Evolutionary conservation across 2,797 vertebrate species (phyloP), one percentile per base, ranked within the genome.

Genomic region (Ambastaia sidthimunki): DNA sequence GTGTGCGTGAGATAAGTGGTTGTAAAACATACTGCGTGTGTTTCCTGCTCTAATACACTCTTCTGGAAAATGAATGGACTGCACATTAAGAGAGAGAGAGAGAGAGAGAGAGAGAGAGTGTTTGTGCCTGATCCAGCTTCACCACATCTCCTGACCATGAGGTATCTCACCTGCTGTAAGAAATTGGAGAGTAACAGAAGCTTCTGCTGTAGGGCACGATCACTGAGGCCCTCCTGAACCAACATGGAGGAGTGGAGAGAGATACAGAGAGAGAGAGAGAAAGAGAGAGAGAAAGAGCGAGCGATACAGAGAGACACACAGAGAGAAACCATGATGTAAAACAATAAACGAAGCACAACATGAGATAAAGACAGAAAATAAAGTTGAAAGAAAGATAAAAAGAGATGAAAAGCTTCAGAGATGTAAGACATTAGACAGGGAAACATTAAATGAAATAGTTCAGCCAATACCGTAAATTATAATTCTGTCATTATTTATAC

Each of bases 101-200:
- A n/a, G n/a, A n/a, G n/a, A n/a, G 37, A 62, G 15, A 52, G 73
- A 78, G 0, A 28, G 41, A 44, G 41, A 28, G 7, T 63, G 78
- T 6, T 67, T 68, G n/a, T 23, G 37, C 48, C 44, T 48, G 71
- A 66, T 68, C 25, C 47, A 44, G 41, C 41, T 54, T 52, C 63
- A 25, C 18, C 67, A 31, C 37, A 16, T 71, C 75, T 31, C 63
- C 67, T 78, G 75, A n/a, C 48, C 23, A 34, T 13, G 0, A 78
- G 68, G 37, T 19, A 55, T 92, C 95, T 96, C 93, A 94, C 95
- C 94, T 96, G 94, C 84, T 95, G 92, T 85, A 96, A 91, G 81
- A 93, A 89, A 90, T 94, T 93, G 82, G 94, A 92, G 89, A 95
- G 93, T 90, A 95, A 92, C 89, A 94, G 91, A 84, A 93, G 93